Base-by-base conservation (phyloP, 2,113 vertebrate species). In the Brienomyrus brachyistius region DNA sequence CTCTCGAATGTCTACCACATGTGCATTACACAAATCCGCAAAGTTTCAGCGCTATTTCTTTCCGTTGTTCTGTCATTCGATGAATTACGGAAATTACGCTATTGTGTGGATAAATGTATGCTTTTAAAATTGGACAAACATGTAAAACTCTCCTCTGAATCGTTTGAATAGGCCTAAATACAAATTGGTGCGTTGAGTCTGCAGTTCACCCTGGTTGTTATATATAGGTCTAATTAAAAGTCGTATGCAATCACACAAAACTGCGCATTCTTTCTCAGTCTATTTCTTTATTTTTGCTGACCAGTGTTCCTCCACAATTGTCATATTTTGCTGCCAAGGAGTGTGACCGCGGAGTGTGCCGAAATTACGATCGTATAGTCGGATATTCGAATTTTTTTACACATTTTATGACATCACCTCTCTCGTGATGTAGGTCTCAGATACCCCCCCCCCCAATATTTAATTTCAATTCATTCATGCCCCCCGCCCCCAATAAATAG, bases 331-430 rank as follows among this genome's bases (percentile, higher is more conserved):
- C 88, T 91, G 66, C 31, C 92, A 96, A 95, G 96, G 95, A 40
- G 95, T 94, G 4, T 94, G 95, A 48, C 13, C 93, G 86, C 94
- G 96, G 59, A 96, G 95, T 84, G 8, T 96, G 85, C 95, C 95
- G 88, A 95, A 9, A 90, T 87, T 95, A n/a, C 95, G 96, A 0
- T 1, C 96, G 54, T 56, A 93, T 91, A 1, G 91, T 96, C 23
- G 56, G 87, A 96, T 96, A 89, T 94, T 95, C 11, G 93, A 7
- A 8, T 59, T 23, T 56, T 59, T 96, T 51, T 96, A 96, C 93
- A 95, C 95, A 0, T 94, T 96, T 86, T 96, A 96, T n/a, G 96
- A 96, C 90, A 8, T 96, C 15, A 94, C 94, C 52, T 88, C 95
- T 6, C 91, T 96, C 66, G 11, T 86, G 91, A 96, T 95, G 96